A percentile compares a stretch with the other conserved stretches of the same genome.
phyloP scores from a whole-genome alignment of 92 coral and sea anemone genomes.

The Galaxea fascicularis region DNA sequence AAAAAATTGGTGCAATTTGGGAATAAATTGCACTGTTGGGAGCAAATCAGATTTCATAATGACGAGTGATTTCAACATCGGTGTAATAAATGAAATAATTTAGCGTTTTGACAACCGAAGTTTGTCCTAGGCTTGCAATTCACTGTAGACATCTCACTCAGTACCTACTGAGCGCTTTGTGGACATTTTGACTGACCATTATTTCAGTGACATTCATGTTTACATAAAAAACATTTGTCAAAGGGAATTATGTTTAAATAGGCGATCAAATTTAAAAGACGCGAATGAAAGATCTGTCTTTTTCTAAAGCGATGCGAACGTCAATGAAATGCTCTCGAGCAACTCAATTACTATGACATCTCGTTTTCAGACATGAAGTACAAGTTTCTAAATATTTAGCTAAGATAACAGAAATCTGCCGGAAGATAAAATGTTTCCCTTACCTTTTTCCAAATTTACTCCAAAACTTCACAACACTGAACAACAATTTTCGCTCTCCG shows the following conservation, averaged over 20 bases:
- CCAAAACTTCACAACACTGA: background rate
- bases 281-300: background rate
- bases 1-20: no score
- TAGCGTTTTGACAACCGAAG: no score
- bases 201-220: background rate
- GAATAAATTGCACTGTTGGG: no score
- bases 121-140: no score
- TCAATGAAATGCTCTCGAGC: background rate
- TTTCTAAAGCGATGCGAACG: background rate
- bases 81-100: no score
- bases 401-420: background rate
- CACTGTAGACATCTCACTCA: no score
- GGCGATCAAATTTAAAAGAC: background rate
- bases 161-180: no score
- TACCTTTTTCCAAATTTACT: background rate
- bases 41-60: no score
- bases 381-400: background rate
- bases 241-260: background rate
- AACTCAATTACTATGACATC: background rate
- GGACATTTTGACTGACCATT: no score
- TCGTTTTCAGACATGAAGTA: background rate
- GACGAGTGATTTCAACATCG: no score
- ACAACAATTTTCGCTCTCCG: conserved; percentile 20
- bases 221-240: background rate
- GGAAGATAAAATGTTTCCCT: background rate